These are phyloP conservation scores for Xiphophorus hellerii DNA, from an alignment of 2,113 vertebrate genomes.

Conservation along the genomic window DNA sequence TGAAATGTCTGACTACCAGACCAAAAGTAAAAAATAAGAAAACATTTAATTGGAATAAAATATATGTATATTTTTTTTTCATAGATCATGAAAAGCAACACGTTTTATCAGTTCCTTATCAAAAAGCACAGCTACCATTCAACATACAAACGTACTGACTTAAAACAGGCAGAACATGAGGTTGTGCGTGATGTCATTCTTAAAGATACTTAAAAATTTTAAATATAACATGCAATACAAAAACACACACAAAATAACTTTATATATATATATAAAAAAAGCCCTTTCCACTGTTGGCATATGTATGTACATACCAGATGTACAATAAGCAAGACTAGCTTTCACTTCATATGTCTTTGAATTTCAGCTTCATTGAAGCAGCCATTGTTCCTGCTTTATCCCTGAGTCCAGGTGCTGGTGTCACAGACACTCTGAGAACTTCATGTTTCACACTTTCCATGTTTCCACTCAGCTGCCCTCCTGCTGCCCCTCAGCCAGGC, in stretches of 20 bases:
- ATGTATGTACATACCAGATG: conserved; percentile 31
- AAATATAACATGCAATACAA: not conserved
- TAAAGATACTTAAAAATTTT: not conserved
- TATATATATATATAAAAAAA: not conserved
- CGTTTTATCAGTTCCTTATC: not conserved
- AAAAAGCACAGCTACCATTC: not conserved
- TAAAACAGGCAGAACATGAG: not conserved
- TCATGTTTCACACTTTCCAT: conserved; percentile 25
- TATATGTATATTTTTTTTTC: not conserved
- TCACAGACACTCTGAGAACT: conserved; percentile 15
- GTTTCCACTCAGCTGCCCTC: conserved; percentile 12
- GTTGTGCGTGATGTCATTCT: not conserved
- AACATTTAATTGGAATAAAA: not conserved
- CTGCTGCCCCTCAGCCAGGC: conserved; percentile 36
- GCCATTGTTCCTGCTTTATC: not conserved
- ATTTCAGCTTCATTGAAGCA: not conserved
- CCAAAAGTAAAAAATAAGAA: not conserved
- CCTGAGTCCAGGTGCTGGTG: not conserved
- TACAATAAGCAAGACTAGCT: conserved; percentile 12
- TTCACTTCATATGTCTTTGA: not conserved
- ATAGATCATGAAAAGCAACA: not conserved
- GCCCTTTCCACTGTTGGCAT: not conserved
- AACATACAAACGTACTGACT: conserved; percentile 1
- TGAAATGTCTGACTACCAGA: not conserved
- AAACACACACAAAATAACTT: not conserved